Percentiles rank a stretch among this genome's conserved stretches.
These are phyloP conservation scores for Hirundichthys speculiger DNA, from an alignment of 2,113 vertebrate species.

Conservation along the genomic window DNA sequence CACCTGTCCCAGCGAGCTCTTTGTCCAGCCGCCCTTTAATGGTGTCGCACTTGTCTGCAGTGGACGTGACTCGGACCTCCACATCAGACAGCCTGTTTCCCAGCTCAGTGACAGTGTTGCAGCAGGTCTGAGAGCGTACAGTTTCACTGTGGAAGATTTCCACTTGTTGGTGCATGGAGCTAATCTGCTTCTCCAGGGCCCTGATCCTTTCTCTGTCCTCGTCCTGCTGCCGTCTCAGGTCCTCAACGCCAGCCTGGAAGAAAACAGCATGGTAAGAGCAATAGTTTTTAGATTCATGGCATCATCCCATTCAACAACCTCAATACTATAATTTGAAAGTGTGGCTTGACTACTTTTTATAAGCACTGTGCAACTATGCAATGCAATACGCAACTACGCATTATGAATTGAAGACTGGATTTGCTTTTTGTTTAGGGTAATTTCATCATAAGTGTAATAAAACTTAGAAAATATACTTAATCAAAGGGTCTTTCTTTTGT, in stretches of 20 bases:
- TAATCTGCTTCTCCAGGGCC: constrained; percentile 85
- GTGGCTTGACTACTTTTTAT: too few species aligned
- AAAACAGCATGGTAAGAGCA: background rate
- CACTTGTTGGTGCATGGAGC: constrained; percentile 83
- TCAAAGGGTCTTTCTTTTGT: too few species aligned
- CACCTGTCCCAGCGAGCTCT: constrained; percentile 68
- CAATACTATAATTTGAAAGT: too few species aligned
- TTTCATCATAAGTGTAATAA: too few species aligned
- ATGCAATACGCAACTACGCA: too few species aligned
- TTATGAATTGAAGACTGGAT: too few species aligned
- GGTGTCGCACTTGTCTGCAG: constrained; percentile 73
- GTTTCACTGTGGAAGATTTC: constrained; percentile 75
- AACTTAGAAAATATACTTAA: too few species aligned
- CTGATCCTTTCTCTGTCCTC: constrained; percentile 85
- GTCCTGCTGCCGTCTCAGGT: constrained; percentile 83
- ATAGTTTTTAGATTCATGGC: too few species aligned
- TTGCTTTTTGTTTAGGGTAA: too few species aligned
- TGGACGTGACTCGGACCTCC: constrained; percentile 78
- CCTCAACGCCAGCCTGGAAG: constrained; percentile 78
- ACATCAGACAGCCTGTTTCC: constrained; percentile 72
- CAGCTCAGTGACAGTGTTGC: constrained; percentile 70
- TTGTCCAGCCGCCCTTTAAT: constrained; percentile 80
- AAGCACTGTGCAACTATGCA: too few species aligned
- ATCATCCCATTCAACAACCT: too few species aligned
- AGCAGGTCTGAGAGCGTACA: constrained; percentile 76